These are phyloP conservation scores for Melipona quadrifasciata DNA, from an alignment of 1,140 invertebrate species.

Conservation along the genomic window DNA sequence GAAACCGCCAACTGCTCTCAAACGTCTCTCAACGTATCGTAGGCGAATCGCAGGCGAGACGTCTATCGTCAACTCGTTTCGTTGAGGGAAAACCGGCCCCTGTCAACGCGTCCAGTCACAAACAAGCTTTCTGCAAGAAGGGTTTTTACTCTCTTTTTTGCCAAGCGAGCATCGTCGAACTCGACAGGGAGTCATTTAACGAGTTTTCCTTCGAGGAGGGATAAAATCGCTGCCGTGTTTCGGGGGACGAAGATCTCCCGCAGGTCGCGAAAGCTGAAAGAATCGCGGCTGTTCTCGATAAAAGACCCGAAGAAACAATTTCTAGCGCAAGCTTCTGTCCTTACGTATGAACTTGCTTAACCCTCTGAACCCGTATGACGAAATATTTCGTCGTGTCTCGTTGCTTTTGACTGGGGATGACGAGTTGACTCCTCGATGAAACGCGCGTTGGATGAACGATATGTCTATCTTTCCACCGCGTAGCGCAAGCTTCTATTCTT, in stretches of 20 bases:
- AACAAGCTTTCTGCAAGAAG: background rate
- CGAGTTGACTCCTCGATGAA: too few species aligned
- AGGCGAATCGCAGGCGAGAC: background rate
- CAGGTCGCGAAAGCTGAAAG: background rate
- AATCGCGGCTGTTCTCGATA: too few species aligned
- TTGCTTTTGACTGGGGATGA: too few species aligned
- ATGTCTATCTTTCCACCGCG: too few species aligned
- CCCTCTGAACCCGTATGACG: too few species aligned
- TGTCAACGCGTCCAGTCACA: background rate
- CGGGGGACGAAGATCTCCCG: background rate
- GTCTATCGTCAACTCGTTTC: background rate
- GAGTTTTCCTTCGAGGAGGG: background rate
- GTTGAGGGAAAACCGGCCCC: background rate
- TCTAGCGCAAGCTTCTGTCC: too few species aligned
- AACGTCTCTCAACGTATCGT: background rate
- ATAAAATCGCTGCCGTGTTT: background rate
- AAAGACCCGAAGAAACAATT: too few species aligned
- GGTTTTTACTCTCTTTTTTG: background rate
- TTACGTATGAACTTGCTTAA: too few species aligned
- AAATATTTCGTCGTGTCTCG: too few species aligned
- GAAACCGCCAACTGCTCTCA: constrained; percentile 1
- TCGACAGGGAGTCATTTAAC: background rate
- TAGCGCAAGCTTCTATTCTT: too few species aligned
- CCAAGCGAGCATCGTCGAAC: background rate
- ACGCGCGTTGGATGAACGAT: too few species aligned